Percentiles rank a stretch among this genome's conserved stretches.
Evolutionary conservation across 2,113 vertebrate genomes (phyloP).

Genomic region (Geococcyx californianus): DNA sequence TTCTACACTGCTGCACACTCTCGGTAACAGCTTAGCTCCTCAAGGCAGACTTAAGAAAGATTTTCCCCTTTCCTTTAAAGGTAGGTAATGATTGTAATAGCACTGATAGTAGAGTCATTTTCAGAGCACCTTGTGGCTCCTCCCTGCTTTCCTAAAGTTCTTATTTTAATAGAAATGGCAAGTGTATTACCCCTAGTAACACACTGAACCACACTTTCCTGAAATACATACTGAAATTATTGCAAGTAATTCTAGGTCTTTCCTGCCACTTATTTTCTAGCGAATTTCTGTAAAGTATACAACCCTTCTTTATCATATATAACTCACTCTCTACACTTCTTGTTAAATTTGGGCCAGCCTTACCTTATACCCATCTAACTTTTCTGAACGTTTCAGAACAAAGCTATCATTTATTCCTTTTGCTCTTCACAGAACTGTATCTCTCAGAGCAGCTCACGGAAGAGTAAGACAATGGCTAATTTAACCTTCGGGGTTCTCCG

Average conservation of each 20-base stretch:
- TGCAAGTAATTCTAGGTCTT: background rate
- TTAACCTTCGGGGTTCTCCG: constrained; percentile 22
- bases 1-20: background rate
- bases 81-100: background rate
- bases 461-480: constrained; percentile 13
- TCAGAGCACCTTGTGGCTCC: background rate
- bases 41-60: accelerated
- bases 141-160: background rate
- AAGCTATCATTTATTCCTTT: constrained; percentile 35
- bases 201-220: background rate
- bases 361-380: background rate
- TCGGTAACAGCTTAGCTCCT: background rate
- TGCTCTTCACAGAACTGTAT: background rate
- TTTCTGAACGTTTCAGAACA: background rate
- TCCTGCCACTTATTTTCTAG: background rate
- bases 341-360: background rate
- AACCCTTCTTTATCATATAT: background rate
- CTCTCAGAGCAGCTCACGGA: background rate
- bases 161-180: background rate
- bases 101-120: background rate
- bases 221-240: background rate
- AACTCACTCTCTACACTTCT: background rate
- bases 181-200: background rate
- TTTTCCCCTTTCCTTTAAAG: background rate
- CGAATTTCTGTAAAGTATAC: background rate